phyloP scores from a whole-genome alignment of 2,797 vertebrate species.

The Cuniculus paca region DNA sequence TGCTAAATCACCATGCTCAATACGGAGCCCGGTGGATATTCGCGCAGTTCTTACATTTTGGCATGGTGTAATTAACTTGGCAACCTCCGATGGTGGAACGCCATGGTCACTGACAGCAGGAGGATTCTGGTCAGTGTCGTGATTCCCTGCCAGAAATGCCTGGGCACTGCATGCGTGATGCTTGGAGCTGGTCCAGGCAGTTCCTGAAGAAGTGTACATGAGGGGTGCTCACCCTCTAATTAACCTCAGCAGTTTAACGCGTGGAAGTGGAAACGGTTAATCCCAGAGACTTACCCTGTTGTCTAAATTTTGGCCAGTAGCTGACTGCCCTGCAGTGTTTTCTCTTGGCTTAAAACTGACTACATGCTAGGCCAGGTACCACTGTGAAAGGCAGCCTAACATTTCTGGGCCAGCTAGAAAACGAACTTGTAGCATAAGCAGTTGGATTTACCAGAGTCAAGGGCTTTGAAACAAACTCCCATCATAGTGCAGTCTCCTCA shows the following conservation, averaged over 20 bases:
- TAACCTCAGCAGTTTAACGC: slow-evolving; percentile 65
- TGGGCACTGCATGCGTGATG: slow-evolving; percentile 45
- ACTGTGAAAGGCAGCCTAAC: background rate
- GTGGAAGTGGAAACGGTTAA: slow-evolving; percentile 43
- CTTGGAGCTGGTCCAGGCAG: slow-evolving; percentile 60
- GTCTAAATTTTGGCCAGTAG: background rate
- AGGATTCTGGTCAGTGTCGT: slow-evolving; percentile 66
- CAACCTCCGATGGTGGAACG: slow-evolving; percentile 67
- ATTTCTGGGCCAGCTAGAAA: slow-evolving; percentile 16
- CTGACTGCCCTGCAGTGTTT: background rate
- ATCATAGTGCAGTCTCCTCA: background rate
- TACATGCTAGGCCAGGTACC: background rate
- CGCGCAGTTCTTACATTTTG: slow-evolving; percentile 69
- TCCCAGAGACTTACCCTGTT: background rate
- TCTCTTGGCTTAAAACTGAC: slow-evolving; percentile 9
- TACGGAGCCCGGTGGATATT: slow-evolving; percentile 57
- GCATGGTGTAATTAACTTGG: slow-evolving; percentile 65
- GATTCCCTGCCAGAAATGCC: slow-evolving; percentile 60
- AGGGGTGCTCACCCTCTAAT: slow-evolving; percentile 71
- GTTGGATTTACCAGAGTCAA: background rate
- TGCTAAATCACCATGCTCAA: slow-evolving; percentile 70
- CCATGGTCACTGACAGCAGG: slow-evolving; percentile 67
- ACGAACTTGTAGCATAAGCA: background rate
- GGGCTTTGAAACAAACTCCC: background rate
- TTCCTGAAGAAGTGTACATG: slow-evolving; percentile 76